phyloP scores from a whole-genome alignment of 92 coral and sea anemone species.

The Actinernus sp. region DNA sequence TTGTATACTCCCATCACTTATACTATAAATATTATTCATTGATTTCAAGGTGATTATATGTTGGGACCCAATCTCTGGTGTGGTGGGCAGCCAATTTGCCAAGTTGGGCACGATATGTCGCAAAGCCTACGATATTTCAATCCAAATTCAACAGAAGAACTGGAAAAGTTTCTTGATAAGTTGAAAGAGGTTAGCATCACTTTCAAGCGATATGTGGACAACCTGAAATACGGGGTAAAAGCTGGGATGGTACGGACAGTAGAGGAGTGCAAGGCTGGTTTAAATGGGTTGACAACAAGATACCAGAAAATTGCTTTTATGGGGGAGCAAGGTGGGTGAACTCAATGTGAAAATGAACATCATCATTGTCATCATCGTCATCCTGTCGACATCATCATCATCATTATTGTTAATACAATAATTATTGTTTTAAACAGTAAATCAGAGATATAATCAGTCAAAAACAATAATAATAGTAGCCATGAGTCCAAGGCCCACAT shows the following conservation, averaged over 20 bases:
- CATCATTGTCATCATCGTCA: too few species aligned
- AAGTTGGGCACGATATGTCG: constrained; percentile 33
- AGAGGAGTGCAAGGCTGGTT: constrained; percentile 73
- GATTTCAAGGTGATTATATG: constrained; percentile 46
- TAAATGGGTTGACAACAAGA: constrained; percentile 51
- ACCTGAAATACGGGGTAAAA: constrained; percentile 66
- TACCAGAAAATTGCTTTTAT: constrained; percentile 55
- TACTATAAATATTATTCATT: neutral
- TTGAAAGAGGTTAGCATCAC: constrained; percentile 37
- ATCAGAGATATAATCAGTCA: too few species aligned
- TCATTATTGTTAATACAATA: too few species aligned
- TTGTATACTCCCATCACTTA: neutral
- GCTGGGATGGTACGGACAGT: constrained; percentile 79
- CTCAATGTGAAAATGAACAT: too few species aligned
- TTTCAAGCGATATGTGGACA: constrained; percentile 59
- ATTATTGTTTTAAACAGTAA: too few species aligned
- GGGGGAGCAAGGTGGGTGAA: constrained; percentile 72
- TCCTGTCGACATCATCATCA: too few species aligned
- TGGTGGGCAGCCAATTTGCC: constrained; percentile 28
- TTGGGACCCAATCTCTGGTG: constrained; percentile 63
- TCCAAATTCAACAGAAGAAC: constrained; percentile 34
- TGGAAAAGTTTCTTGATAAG: constrained; percentile 37
- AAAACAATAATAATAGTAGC: too few species aligned
- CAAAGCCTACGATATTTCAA: constrained; percentile 34
- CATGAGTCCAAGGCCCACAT: too few species aligned